Percentiles rank a stretch among this genome's conserved stretches.
phyloP scores from a whole-genome alignment of 2,888 invertebrate species.

The Sarcophaga rosellei region DNA sequence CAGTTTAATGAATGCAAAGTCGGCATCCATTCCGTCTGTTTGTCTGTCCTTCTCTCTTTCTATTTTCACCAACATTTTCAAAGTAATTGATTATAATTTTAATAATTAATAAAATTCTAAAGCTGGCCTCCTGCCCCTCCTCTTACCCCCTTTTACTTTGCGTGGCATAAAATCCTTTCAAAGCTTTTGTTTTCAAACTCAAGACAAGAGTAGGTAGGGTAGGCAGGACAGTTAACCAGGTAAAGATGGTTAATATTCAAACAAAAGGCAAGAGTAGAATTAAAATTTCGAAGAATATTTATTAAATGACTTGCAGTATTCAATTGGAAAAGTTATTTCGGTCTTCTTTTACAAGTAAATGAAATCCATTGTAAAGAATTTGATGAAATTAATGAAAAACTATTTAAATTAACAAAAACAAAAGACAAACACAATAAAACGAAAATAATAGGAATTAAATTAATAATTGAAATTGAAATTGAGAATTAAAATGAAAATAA shows the following conservation, averaged over 20 bases:
- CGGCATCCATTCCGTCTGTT: neutral
- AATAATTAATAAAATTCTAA: neutral
- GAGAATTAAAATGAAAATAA: constrained; percentile 16
- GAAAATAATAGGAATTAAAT: neutral
- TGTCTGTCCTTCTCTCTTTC: neutral
- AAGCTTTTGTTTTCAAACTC: neutral
- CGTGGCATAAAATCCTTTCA: neutral
- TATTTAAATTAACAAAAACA: neutral
- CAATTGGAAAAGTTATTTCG: neutral
- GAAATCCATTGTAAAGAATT: neutral
- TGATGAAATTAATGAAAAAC: neutral
- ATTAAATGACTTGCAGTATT: neutral
- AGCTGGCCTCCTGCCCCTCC: neutral
- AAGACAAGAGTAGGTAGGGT: neutral
- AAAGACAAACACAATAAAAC: neutral
- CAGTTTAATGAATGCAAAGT: constrained; percentile 6
- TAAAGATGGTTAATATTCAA: neutral
- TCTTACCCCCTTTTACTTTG: too few relatives aligned
- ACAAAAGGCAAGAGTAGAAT: too few relatives aligned
- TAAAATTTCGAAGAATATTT: neutral
- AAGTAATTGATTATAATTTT: constrained; percentile 37
- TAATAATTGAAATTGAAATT: constrained; percentile 14
- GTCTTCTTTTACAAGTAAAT: neutral
- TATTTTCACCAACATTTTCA: constrained; percentile 29
- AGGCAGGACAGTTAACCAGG: neutral